Evolutionary conservation across 1,140 invertebrate species (phyloP), one percentile per base, ranked within the genome.

Genomic region (Drosophila kikkawai): DNA sequence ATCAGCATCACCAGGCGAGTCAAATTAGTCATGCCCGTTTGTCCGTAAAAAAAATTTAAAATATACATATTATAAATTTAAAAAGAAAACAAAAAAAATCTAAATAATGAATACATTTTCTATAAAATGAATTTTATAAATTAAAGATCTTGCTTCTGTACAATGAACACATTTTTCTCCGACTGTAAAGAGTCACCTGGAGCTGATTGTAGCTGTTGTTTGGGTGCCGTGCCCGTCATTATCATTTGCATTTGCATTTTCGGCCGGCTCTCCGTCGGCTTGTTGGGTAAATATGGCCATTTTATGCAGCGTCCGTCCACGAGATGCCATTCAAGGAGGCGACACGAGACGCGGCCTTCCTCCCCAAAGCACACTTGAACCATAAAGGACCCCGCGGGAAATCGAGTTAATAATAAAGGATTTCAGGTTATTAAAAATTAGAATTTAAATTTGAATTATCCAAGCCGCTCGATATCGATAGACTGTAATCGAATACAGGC

Each of bases 191-290:
- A 37, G 22, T 47, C 34, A 70, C 63, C 64, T 70, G 41, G 15
- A 70, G 67, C 67, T 66, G 32, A 36, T 48, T 73, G 53, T 68
- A 37, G 67, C 70, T 71, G 65, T 71, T 73, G 53, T 73, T 73
- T 73, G 68, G 65, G 26, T 13, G 55, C 45, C 68, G 70, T 66
- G 70, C 56, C 56, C 76, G 75, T 88, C 76, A 87, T 86, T 82
- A 82, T 82, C 83, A 87, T 87, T 83, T 80, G 76, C 67, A 83
- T 88, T 88, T 83, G 83, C 83, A 83, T 82, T 86, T 86, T 86
- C 45, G 61, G 61, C 48, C 55, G 47, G 53, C 66, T 59, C 51
- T 42, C 19, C 47, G 66, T 36, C 29, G 67, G 69, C 51, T 44
- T 59, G 70, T 74, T 73, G 68, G 55, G 45, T 73, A 74, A 74